phyloP scores from a whole-genome alignment of 2,888 invertebrate genomes.

The Mesorhabditis sp. region DNA sequence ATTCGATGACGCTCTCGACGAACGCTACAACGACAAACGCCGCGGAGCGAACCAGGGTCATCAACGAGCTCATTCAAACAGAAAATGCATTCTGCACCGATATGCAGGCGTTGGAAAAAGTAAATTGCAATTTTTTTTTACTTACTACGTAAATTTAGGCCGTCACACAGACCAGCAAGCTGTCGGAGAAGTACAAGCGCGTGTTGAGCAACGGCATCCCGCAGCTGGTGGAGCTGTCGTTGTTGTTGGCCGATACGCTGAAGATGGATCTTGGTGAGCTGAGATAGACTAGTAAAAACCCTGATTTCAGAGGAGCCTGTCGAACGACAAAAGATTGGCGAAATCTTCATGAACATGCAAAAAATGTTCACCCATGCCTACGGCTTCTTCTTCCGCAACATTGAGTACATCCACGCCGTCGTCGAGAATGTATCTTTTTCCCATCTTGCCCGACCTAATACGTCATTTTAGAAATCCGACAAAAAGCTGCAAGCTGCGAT shows the following conservation, averaged over 20 bases:
- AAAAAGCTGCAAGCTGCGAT: slow-evolving; percentile 33
- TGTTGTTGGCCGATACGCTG: slow-evolving; percentile 4
- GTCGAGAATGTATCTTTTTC: slow-evolving; percentile 29
- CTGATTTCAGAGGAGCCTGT: slow-evolving; percentile 28
- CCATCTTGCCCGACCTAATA: not conserved
- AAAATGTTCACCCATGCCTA: slow-evolving; percentile 47
- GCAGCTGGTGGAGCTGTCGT: not conserved
- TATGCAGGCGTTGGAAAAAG: slow-evolving; percentile 1
- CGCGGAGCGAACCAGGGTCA: not conserved
- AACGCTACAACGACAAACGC: slow-evolving; percentile 4
- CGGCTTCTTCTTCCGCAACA: slow-evolving; percentile 48
- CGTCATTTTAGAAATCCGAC: slow-evolving; percentile 25
- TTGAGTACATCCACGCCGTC: slow-evolving; percentile 47
- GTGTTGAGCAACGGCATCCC: not conserved
- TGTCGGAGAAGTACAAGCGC: not conserved
- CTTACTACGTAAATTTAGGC: not conserved
- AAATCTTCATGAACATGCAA: slow-evolving; percentile 40
- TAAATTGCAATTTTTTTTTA: not conserved
- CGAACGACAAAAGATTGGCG: slow-evolving; percentile 33
- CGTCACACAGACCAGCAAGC: not conserved
- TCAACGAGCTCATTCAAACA: not conserved
- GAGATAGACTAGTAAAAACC: no score
- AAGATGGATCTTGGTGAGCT: not conserved
- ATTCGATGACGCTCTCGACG: not conserved
- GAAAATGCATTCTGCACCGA: not conserved